phyloP scores from a whole-genome alignment of 2,113 vertebrate genomes.

The Scartelaos histophorus region DNA sequence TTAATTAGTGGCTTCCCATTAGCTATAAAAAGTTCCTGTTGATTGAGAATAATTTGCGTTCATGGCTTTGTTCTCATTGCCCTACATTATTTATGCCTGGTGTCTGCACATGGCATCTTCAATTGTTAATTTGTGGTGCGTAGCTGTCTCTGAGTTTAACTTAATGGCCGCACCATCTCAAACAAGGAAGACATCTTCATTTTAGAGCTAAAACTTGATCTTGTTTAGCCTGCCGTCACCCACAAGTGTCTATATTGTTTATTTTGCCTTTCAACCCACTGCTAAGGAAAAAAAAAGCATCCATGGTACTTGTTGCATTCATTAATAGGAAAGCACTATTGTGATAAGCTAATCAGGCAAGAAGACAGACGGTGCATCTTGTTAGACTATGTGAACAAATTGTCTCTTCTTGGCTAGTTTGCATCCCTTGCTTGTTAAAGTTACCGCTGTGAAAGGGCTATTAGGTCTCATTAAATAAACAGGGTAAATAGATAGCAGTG shows the following conservation, averaged over 20 bases:
- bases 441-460: slow-evolving; percentile 31
- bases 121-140: slow-evolving; percentile 2
- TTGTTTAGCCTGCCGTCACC: background rate
- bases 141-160: slow-evolving; percentile 11
- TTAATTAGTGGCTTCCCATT: slow-evolving; percentile 4
- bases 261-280: slow-evolving; percentile 17
- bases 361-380: slow-evolving; percentile 28
- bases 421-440: slow-evolving; percentile 46
- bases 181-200: slow-evolving; percentile 14
- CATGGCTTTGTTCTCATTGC: slow-evolving; percentile 2
- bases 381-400: slow-evolving; percentile 43
- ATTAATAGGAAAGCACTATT: slow-evolving; percentile 35
- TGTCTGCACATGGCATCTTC: slow-evolving; percentile 5
- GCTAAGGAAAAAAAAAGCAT: slow-evolving; percentile 3
- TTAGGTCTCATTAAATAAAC: slow-evolving; percentile 48
- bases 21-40: slow-evolving; percentile 8
- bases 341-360: slow-evolving; percentile 35
- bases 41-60: slow-evolving; percentile 4
- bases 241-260: background rate
- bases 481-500: slow-evolving; percentile 14
- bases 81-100: slow-evolving; percentile 15
- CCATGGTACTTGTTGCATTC: slow-evolving; percentile 14
- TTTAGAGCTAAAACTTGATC: slow-evolving; percentile 8
- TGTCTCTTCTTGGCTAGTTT: slow-evolving; percentile 36
- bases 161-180: slow-evolving; percentile 9